These are phyloP conservation scores for Poeciliopsis turneri DNA, from an alignment of 2,797 vertebrate species.

Conservation along the genomic window DNA sequence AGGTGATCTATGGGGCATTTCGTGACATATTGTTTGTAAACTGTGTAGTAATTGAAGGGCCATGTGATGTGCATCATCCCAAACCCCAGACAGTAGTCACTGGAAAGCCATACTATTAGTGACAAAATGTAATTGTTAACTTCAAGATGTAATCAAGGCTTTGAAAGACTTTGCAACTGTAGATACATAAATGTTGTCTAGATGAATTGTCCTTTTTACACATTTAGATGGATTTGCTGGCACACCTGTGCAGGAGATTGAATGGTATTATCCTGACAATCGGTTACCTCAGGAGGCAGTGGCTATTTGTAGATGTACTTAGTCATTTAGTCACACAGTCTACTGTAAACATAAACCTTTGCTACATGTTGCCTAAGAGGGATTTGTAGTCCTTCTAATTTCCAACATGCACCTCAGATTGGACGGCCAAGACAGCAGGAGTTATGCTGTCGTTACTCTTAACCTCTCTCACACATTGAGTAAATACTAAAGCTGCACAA, in stretches of 20 bases:
- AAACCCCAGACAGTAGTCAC: conserved; percentile 21
- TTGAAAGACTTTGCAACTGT: not conserved
- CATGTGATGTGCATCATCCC: conserved; percentile 21
- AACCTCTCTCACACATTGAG: conserved; percentile 3
- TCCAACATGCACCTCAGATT: conserved; percentile 63
- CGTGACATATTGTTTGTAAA: conserved; percentile 44
- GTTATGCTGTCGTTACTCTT: conserved; percentile 37
- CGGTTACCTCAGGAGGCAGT: conserved; percentile 42
- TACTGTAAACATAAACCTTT: conserved; percentile 56
- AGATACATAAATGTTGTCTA: conserved; percentile 12
- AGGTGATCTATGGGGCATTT: conserved; percentile 3
- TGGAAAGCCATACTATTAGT: conserved; percentile 34
- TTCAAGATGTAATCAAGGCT: not conserved
- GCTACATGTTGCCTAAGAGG: conserved; percentile 61
- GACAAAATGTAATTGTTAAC: conserved; percentile 13
- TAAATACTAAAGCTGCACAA: not conserved
- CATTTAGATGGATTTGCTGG: conserved; percentile 34
- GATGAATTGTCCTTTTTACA: conserved; percentile 16
- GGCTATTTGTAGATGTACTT: conserved; percentile 72
- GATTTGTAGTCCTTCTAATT: conserved; percentile 71
- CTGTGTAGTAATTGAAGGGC: conserved; percentile 28
- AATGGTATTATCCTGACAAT: conserved; percentile 54
- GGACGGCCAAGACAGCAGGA: conserved; percentile 49
- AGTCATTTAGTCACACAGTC: conserved; percentile 48
- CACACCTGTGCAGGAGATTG: conserved; percentile 20